A percentile compares a stretch with the other conserved stretches of the same genome.
phyloP scores from a whole-genome alignment of 2,797 vertebrate species.

The Myripristis murdjan region DNA sequence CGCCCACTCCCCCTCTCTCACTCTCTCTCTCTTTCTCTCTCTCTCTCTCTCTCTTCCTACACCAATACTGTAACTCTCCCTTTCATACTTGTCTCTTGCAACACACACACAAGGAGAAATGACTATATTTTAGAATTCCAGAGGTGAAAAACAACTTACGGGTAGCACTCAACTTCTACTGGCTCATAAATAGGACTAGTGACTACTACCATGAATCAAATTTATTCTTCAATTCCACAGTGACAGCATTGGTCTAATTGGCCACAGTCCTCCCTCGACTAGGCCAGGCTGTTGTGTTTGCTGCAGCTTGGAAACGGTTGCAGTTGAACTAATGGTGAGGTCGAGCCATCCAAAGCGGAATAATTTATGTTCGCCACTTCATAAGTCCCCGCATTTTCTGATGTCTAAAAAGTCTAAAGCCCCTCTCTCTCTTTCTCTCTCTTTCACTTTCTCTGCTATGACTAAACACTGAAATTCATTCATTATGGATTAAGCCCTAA shows the following conservation, averaged over 20 bases:
- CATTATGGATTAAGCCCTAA: constrained; percentile 74
- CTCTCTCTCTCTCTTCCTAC: neutral
- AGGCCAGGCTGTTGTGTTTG: constrained; percentile 17
- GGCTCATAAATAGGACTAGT: constrained; percentile 13
- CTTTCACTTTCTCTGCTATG: constrained; percentile 10
- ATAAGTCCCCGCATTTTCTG: constrained; percentile 40
- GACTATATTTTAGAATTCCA: constrained; percentile 1
- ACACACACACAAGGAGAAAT: constrained; percentile 12
- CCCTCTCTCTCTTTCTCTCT: constrained; percentile 21
- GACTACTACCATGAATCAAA: constrained; percentile 36
- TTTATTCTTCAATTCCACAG: constrained; percentile 6
- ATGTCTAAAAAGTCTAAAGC: constrained; percentile 55
- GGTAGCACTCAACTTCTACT: constrained; percentile 1
- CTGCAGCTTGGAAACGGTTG: constrained; percentile 24
- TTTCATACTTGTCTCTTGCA: neutral
- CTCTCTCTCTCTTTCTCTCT: constrained; percentile 9
- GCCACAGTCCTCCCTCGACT: constrained; percentile 17
- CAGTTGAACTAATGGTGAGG: constrained; percentile 19
- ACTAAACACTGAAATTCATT: constrained; percentile 75
- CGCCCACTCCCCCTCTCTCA: no score
- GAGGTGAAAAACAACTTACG: constrained; percentile 20
- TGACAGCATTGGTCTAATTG: constrained; percentile 44
- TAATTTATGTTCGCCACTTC: constrained; percentile 46
- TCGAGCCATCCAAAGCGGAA: constrained; percentile 30
- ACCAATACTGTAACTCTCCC: neutral